phyloP scores from a whole-genome alignment of 1,140 invertebrate species.

The Drosophila kohkoa region DNA sequence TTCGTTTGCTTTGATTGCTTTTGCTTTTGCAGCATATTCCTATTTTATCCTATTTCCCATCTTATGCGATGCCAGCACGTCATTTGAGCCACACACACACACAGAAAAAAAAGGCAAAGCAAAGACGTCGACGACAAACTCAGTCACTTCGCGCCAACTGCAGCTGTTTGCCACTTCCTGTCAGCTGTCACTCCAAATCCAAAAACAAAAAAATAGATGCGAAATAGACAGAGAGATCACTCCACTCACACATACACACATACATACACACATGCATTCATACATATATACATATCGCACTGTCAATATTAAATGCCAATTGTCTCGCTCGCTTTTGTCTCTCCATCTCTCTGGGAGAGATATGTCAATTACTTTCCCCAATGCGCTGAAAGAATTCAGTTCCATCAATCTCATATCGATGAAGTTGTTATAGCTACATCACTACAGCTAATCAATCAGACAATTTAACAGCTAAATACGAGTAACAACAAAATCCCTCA shows the following conservation, averaged over 20 bases:
- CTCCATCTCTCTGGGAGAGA: background rate
- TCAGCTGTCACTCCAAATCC: conserved; percentile 28
- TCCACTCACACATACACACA: background rate
- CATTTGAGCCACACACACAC: conserved; percentile 14
- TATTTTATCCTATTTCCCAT: too few relatives aligned
- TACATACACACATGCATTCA: too few relatives aligned
- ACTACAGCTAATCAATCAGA: conserved; percentile 14
- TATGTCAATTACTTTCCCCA: background rate
- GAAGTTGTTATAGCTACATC: conserved; percentile 17
- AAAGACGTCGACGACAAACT: background rate
- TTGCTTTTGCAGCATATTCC: conserved; percentile 32
- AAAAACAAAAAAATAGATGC: background rate
- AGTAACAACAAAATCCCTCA: background rate
- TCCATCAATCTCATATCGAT: conserved; percentile 26
- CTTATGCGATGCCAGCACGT: conserved; percentile 27
- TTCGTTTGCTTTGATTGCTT: conserved; percentile 69
- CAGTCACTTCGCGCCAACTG: conserved; percentile 45
- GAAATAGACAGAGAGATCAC: conserved; percentile 1
- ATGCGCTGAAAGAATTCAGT: background rate
- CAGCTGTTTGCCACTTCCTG: conserved; percentile 65
- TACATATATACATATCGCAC: conserved; percentile 3
- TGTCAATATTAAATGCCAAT: conserved; percentile 70
- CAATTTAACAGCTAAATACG: background rate
- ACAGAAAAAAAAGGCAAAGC: too few relatives aligned
- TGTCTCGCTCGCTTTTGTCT: background rate